These are phyloP conservation scores for Oryzias celebensis DNA, from an alignment of 2,113 vertebrate genomes.

Conservation along the genomic window DNA sequence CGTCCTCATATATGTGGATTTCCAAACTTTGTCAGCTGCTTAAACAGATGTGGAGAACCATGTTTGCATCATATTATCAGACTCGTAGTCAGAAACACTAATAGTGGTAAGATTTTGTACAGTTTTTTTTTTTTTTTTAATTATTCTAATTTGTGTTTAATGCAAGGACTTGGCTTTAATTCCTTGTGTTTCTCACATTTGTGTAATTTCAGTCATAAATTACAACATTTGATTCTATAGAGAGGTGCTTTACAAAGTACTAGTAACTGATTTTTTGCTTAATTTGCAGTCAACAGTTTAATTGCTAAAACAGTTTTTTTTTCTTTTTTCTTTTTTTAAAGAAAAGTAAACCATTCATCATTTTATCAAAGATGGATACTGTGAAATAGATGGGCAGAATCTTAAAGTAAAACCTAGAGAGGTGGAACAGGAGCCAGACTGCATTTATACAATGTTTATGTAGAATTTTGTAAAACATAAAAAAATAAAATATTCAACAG, in stretches of 20 bases:
- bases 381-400: no score
- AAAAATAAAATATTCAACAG: no score
- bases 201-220: not conserved
- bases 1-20: constrained; percentile 77
- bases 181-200: not conserved
- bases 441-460: no score
- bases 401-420: no score
- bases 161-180: not conserved
- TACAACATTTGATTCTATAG: not conserved
- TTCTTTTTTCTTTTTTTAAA: not conserved
- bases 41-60: constrained; percentile 70
- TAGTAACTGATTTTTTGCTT: not conserved
- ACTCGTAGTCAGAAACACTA: constrained; percentile 13
- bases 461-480: no score
- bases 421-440: no score
- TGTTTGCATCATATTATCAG: constrained; percentile 67
- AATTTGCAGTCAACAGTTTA: not conserved
- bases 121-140: not conserved
- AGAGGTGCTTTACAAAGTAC: not conserved
- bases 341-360: not conserved
- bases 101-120: constrained; percentile 11
- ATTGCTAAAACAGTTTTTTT: not conserved
- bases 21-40: constrained; percentile 71
- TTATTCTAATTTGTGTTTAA: not conserved
- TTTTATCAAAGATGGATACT: not conserved